Conservation (phyloP, 2,888 invertebrate species). For the Heliconius aoede region DNA sequence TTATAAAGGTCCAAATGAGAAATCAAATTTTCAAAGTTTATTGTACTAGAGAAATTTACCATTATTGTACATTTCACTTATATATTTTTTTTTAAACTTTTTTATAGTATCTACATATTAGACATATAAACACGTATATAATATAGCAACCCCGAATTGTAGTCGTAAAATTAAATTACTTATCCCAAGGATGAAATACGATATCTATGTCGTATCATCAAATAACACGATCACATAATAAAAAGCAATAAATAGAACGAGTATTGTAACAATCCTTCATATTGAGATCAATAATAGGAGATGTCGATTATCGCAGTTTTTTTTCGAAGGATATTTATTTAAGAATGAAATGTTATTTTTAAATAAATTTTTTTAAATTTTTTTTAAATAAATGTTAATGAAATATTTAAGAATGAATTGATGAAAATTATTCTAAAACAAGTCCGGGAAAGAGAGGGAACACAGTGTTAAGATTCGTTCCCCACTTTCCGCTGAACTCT, state of each 20-base stretch:
- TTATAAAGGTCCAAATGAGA: neutral
- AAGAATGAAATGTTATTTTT: no score
- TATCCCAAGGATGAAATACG: neutral
- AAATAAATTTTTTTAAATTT: no score
- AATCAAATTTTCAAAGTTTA: neutral
- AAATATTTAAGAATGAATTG: no score
- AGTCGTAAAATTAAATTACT: constrained; percentile 10
- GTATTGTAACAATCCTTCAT: constrained; percentile 48
- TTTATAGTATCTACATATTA: no score
- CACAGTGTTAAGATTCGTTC: no score
- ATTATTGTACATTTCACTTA: neutral
- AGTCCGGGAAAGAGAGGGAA: no score
- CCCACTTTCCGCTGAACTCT: no score
- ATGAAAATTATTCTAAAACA: no score
- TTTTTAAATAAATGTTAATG: no score
- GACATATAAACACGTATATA: neutral
- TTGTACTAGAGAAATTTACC: neutral
- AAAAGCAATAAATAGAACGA: constrained; percentile 58
- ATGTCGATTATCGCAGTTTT: constrained; percentile 24
- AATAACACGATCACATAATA: constrained; percentile 44
- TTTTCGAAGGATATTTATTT: neutral
- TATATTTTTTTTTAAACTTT: neutral
- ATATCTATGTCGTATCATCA: constrained; percentile 42
- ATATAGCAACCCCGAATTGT: neutral
- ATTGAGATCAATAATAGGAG: constrained; percentile 29